A percentile compares a stretch with the other conserved stretches of the same genome.
These are phyloP conservation scores for Onychomys leucogaster DNA, from an alignment of 2,797 vertebrate species.

Conservation along the genomic window DNA sequence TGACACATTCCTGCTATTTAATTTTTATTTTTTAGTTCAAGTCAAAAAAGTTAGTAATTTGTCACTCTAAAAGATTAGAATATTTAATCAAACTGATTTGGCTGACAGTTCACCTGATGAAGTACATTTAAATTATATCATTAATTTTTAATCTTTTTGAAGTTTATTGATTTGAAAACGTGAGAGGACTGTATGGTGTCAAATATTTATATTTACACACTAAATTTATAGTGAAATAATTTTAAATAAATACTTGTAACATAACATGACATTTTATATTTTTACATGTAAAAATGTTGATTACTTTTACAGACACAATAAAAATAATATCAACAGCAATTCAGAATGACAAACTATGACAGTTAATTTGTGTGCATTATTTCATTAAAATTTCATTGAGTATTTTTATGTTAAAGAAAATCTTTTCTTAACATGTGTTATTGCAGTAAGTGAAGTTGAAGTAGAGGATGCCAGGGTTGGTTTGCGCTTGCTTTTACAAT, in stretches of 20 bases:
- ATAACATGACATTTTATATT: constrained; percentile 3
- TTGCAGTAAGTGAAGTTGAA: neutral
- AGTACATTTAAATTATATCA: neutral
- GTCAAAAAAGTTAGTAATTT: neutral
- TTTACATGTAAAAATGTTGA: neutral
- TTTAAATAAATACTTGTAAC: constrained; percentile 18
- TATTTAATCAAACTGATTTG: constrained; percentile 37
- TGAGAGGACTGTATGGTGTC: constrained; percentile 2
- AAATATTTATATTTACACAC: constrained; percentile 38
- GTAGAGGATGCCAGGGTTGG: neutral
- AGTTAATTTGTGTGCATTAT: constrained; percentile 26
- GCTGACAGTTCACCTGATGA: constrained; percentile 7
- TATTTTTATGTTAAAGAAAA: constrained; percentile 14
- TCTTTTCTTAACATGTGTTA: neutral
- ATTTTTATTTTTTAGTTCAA: constrained; percentile 33
- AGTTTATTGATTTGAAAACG: constrained; percentile 30
- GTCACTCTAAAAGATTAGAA: constrained; percentile 8
- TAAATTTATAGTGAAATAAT: neutral
- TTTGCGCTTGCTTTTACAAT: constrained; percentile 29
- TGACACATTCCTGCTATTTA: neutral
- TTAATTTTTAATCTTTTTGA: constrained; percentile 28
- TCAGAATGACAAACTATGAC: constrained; percentile 16
- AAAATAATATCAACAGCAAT: constrained; percentile 30
- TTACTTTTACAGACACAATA: neutral
- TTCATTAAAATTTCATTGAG: constrained; percentile 25